Evolutionary conservation across 2,113 vertebrate species (phyloP).

Genomic region (Steatornis caripensis): DNA sequence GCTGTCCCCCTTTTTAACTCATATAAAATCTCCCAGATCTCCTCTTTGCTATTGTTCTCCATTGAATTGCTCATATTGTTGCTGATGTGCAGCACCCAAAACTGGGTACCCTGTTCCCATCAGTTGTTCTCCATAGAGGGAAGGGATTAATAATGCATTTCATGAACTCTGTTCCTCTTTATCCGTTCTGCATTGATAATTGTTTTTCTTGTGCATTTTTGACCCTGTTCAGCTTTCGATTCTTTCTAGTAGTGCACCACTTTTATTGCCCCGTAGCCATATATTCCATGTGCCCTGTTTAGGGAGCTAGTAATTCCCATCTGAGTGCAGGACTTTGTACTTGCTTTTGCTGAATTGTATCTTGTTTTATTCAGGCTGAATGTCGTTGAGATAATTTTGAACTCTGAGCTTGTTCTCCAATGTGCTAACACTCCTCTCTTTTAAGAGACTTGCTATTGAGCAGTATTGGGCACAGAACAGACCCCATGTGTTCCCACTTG

Average conservation of each 20-base stretch:
- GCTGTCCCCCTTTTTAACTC: neutral
- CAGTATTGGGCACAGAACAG: neutral
- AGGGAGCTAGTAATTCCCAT: neutral
- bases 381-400: neutral
- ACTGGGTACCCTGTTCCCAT: neutral
- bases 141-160: neutral
- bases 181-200: neutral
- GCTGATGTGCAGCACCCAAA: neutral
- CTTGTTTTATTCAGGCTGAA: neutral
- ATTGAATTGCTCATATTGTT: neutral
- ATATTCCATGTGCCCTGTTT: neutral
- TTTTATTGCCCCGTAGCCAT: neutral
- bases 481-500: neutral
- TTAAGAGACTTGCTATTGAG: neutral
- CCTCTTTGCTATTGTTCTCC: neutral
- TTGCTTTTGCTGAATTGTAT: neutral
- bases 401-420: neutral
- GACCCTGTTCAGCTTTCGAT: neutral
- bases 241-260: neutral
- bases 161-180: neutral
- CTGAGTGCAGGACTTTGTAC: neutral
- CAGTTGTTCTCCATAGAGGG: neutral
- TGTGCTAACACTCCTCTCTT: neutral
- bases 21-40: neutral
- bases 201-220: neutral